Percentiles rank a stretch among this genome's conserved stretches.
Evolutionary conservation across 2,113 vertebrate species (phyloP).

Genomic region (Onychostoma macrolepis): DNA sequence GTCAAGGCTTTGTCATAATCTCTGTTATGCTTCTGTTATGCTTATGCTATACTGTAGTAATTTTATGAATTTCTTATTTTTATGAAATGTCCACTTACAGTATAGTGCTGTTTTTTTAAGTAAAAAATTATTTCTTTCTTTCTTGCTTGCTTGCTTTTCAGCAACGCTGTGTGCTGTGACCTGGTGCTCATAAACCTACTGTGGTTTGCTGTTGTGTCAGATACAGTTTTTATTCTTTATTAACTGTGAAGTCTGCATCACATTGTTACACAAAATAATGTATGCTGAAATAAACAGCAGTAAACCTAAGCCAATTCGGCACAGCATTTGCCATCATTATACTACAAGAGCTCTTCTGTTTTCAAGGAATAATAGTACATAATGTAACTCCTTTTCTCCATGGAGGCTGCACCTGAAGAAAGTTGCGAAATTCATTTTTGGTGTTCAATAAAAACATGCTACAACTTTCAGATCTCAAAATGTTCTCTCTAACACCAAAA

Average conservation of each 20-base stretch:
- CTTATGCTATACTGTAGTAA: not conserved
- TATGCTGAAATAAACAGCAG: not conserved
- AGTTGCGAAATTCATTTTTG: not conserved
- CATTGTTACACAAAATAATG: not conserved
- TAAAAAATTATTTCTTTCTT: too few species aligned
- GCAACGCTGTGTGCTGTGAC: too few species aligned
- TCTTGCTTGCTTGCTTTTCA: not conserved
- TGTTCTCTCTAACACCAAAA: not conserved
- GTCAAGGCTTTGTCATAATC: not conserved
- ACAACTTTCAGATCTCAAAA: not conserved
- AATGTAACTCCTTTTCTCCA: not conserved
- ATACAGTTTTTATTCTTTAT: not conserved
- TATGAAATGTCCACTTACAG: too few species aligned
- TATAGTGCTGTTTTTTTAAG: too few species aligned
- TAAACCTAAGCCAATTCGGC: not conserved
- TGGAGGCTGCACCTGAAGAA: not conserved
- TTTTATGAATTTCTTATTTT: too few species aligned
- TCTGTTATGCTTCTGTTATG: not conserved
- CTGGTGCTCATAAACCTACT: not conserved
- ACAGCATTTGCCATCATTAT: not conserved
- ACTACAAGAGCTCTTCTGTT: not conserved
- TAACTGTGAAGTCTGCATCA: not conserved
- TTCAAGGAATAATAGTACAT: not conserved
- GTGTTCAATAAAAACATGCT: not conserved
- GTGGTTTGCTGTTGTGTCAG: not conserved